Base-by-base conservation (phyloP, 2,888 invertebrate species). In the Ferrisia virgata region DNA sequence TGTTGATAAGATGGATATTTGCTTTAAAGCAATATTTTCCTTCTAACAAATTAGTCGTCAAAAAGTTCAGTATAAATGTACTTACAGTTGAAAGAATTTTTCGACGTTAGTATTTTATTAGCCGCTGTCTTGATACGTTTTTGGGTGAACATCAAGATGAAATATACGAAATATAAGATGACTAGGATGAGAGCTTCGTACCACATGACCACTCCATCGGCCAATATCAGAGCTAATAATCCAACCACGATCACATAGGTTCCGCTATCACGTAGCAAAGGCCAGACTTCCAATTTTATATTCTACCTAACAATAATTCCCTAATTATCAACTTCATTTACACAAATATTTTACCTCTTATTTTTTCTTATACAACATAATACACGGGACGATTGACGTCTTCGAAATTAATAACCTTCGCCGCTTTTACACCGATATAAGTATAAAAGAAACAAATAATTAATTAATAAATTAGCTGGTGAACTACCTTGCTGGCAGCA, bases 181-280 rank as follows among this genome's bases (percentile, higher is more conserved):
- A 94, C 91, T 85, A 97, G 91, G 0, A 93, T 89, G 72, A 93
- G 87, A 0, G 95, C 93, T 88, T 96, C 97, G 87, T 92, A 93
- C 94, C 96, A 96, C 85, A 91, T 92, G 36, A 97, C 92, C 84
- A 89, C 89, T 1, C 93, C 93, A 87, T 96, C 96, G 92, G 94
- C 94, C 36, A 96, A 93, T 79, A 96, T 91, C 0, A 90, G 87
- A 0, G 95, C 92, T 33, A 97, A 89, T 1, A 93, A 90, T 9
- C 91, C 88, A 0, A 96, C 93, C 76, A 95, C 93, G 31, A 94
- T 88, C 85, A 93, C 90, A 88, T 96, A 97, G 84, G 95, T 93
- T 8, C 92, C 87, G 72, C 94, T 93, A 87, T 97, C 97, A 85
- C 97, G 90, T 0, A 94, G 93, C 25, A 97, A 91, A 0, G 96